Conservation (phyloP, 1,140 invertebrate genomes). For the Drosophila seguyi region DNA sequence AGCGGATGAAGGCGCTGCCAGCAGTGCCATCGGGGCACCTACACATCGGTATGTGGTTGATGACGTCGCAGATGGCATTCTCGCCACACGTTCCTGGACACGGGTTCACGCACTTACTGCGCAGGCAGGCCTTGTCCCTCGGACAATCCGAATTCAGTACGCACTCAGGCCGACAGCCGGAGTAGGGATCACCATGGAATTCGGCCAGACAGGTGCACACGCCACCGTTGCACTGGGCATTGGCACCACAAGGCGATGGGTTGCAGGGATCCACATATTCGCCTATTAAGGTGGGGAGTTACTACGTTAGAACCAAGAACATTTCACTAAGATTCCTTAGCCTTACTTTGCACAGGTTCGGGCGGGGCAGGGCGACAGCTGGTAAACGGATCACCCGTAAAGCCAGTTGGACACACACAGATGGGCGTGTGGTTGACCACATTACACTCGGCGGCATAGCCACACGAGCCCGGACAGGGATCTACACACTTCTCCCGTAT, state of each 20-base stretch:
- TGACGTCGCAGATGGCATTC: slow-evolving; percentile 91
- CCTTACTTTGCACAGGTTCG: slow-evolving; percentile 86
- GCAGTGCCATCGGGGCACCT: slow-evolving; percentile 90
- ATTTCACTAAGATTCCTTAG: slow-evolving; percentile 76
- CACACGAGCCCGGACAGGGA: slow-evolving; percentile 93
- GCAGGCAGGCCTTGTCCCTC: slow-evolving; percentile 90
- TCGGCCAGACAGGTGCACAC: slow-evolving; percentile 91
- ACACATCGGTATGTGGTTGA: slow-evolving; percentile 92
- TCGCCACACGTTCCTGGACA: slow-evolving; percentile 92
- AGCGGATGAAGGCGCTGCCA: slow-evolving; percentile 89
- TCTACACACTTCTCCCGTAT: slow-evolving; percentile 94
- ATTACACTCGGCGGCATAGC: slow-evolving; percentile 92
- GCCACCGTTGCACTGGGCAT: slow-evolving; percentile 92
- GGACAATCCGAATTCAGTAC: slow-evolving; percentile 93
- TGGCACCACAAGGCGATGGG: slow-evolving; percentile 92
- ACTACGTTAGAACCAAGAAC: slow-evolving; percentile 70
- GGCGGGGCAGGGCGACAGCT: slow-evolving; percentile 87
- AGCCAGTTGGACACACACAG: slow-evolving; percentile 90
- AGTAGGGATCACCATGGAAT: slow-evolving; percentile 93
- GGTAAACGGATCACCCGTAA: slow-evolving; percentile 94
- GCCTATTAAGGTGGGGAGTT: slow-evolving; percentile 86
- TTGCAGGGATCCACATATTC: slow-evolving; percentile 90
- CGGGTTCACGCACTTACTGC: slow-evolving; percentile 93
- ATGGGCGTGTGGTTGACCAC: slow-evolving; percentile 94
- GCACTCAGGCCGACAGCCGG: slow-evolving; percentile 93